phyloP scores from a whole-genome alignment of 2,113 vertebrate genomes.

The Actenoides lindsayi region DNA sequence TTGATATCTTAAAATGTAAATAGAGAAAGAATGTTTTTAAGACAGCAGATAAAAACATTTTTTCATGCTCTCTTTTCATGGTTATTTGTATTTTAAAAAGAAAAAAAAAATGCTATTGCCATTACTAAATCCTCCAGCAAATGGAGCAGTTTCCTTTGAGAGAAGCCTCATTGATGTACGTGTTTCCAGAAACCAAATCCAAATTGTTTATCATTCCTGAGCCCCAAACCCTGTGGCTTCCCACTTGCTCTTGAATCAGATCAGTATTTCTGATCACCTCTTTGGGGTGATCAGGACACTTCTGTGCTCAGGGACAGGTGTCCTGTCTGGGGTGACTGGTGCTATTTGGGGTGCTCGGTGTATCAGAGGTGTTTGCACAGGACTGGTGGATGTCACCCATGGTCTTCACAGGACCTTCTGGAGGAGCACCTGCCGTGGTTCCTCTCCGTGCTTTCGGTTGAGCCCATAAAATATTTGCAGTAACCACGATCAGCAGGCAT shows the following conservation, averaged over 20 bases:
- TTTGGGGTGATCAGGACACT: background rate
- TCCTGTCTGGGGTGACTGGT: background rate
- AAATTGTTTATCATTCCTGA: background rate
- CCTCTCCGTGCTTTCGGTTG: background rate
- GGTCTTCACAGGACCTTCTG: background rate
- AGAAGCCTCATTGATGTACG: background rate
- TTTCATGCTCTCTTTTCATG: background rate
- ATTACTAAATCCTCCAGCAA: background rate
- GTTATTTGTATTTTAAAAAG: background rate
- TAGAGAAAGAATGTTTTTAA: background rate
- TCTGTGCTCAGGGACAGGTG: too few relatives aligned
- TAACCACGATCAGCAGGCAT: background rate
- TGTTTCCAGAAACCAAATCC: background rate
- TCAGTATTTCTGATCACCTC: background rate
- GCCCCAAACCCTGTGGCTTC: background rate
- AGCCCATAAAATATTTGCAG: background rate
- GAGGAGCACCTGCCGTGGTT: background rate
- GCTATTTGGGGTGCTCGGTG: background rate
- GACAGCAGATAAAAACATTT: background rate
- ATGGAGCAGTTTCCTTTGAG: background rate
- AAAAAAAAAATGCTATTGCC: background rate
- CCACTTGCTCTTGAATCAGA: background rate
- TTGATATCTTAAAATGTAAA: background rate
- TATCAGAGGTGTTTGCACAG: too few relatives aligned
- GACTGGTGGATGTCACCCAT: rapidly evolving